These are phyloP conservation scores for Aphelenchoides fujianensis DNA, from an alignment of 1,140 invertebrate genomes.

Conservation along the genomic window DNA sequence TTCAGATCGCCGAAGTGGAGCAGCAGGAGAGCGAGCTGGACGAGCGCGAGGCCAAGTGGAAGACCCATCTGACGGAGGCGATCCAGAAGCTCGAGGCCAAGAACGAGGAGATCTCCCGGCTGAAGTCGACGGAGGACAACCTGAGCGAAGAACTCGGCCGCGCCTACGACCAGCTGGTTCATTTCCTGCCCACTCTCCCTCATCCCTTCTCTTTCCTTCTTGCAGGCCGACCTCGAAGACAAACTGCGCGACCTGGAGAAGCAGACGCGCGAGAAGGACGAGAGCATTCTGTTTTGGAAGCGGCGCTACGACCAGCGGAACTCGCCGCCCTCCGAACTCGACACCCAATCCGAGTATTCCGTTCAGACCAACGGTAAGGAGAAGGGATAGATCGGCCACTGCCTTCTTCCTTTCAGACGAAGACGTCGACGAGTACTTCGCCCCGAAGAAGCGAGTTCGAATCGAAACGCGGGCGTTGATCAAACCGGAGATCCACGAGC, in stretches of 20 bases:
- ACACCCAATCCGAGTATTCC: not conserved
- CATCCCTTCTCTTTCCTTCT: too few species aligned
- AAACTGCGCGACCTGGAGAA: not conserved
- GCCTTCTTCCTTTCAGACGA: not conserved
- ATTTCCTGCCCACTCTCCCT: too few species aligned
- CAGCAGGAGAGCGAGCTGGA: not conserved
- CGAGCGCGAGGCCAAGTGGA: too few species aligned
- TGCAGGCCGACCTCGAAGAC: constrained; percentile 10
- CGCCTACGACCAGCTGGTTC: not conserved
- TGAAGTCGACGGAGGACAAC: not conserved
- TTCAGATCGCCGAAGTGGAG: not conserved
- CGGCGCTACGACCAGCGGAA: constrained; percentile 1
- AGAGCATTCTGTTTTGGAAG: not conserved
- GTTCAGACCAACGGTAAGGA: too few species aligned
- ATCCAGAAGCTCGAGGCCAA: not conserved
- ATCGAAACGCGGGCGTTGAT: too few species aligned
- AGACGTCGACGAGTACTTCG: not conserved
- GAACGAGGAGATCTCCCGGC: not conserved
- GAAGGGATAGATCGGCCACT: too few species aligned
- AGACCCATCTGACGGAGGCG: not conserved
- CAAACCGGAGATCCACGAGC: not conserved
- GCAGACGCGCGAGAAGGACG: not conserved
- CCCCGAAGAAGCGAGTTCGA: not conserved
- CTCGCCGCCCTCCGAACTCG: not conserved
- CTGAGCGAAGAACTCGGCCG: not conserved